phyloP scores from a whole-genome alignment of 1,140 invertebrate species.

The Metopolophium dirhodum region DNA sequence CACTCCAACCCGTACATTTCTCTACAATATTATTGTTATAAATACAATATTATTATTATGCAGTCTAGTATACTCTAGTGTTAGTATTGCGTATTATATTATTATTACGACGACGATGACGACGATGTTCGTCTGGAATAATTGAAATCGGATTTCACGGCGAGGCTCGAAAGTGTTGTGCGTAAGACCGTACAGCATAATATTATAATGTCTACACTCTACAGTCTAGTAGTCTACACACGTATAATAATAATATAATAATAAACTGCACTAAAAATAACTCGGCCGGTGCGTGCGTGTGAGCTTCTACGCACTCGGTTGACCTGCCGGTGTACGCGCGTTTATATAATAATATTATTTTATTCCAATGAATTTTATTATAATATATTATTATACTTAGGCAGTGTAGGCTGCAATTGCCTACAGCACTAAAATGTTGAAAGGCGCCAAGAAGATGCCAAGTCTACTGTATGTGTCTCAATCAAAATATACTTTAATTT shows the following conservation, averaged over 20 bases:
- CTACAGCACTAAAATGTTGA: too few species aligned
- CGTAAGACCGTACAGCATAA: not conserved
- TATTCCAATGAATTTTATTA: not conserved
- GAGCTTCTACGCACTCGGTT: not conserved
- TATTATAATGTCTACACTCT: not conserved
- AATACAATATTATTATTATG: not conserved
- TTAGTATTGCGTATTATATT: not conserved
- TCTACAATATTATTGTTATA: not conserved
- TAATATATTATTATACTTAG: not conserved
- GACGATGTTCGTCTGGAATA: not conserved
- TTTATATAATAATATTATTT: not conserved
- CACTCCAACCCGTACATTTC: not conserved
- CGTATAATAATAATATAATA: not conserved
- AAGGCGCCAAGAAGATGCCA: too few species aligned
- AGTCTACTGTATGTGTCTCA: too few species aligned
- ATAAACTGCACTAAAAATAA: not conserved
- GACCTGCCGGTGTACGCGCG: not conserved
- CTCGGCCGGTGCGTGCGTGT: not conserved
- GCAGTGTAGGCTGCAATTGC: too few species aligned
- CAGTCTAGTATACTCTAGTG: not conserved
- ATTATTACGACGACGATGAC: not conserved
- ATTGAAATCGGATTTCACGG: not conserved
- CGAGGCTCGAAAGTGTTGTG: not conserved
- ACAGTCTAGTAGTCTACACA: not conserved
- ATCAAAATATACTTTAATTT: too few species aligned